A percentile compares a stretch with the other conserved stretches of the same genome.
Evolutionary conservation across 2,113 vertebrate genomes (phyloP).

Genomic region (Fukomys damarensis): DNA sequence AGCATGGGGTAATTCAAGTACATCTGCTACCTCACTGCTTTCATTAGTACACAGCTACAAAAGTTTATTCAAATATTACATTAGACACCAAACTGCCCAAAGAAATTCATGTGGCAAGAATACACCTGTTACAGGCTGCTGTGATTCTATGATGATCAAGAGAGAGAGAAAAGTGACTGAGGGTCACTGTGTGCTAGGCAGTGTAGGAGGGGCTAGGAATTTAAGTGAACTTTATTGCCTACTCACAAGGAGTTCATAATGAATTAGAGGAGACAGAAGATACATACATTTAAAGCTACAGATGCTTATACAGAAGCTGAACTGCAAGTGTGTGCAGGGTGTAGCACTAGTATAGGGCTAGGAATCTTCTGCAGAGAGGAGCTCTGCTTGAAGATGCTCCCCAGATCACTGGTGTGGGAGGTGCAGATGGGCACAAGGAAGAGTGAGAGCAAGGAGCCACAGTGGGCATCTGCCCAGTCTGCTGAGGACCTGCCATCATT

Average conservation of each 20-base stretch:
- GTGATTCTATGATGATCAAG: not conserved
- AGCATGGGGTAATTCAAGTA: conserved; percentile 38
- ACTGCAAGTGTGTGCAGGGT: not conserved
- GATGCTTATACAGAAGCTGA: not conserved
- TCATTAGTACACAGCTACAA: not conserved
- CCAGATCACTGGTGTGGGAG: not conserved
- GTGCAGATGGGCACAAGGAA: not conserved
- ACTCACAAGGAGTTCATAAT: not conserved
- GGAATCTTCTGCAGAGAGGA: not conserved
- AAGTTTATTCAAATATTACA: not conserved
- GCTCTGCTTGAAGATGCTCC: not conserved
- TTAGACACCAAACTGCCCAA: not conserved
- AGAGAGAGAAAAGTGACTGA: not conserved
- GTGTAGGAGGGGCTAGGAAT: not conserved
- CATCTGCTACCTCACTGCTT: not conserved
- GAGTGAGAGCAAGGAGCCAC: no score
- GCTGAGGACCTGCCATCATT: not conserved
- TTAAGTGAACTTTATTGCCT: not conserved
- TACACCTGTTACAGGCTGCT: not conserved
- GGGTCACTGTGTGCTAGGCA: not conserved
- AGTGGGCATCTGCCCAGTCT: not conserved
- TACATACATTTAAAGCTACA: not conserved
- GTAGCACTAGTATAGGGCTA: not conserved
- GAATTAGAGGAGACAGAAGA: not conserved
- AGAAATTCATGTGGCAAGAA: not conserved